Conservation (phyloP, 2,113 vertebrate species). For the Alligator sinensis region DNA sequence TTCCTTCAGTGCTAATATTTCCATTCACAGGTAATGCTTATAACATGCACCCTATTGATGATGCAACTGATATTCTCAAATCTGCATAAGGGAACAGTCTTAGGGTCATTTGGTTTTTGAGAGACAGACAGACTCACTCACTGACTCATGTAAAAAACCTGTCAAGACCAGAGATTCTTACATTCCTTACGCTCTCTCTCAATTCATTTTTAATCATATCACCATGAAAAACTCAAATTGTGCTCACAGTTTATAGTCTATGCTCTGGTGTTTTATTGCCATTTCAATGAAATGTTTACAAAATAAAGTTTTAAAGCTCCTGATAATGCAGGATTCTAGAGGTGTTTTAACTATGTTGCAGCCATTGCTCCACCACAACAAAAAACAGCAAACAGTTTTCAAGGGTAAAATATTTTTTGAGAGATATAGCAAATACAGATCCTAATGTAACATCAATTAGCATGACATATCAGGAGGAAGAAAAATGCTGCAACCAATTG, state of each 20-base stretch:
- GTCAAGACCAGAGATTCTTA: not conserved
- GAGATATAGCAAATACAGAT: not conserved
- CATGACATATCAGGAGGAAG: not conserved
- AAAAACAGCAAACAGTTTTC: not conserved
- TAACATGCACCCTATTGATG: not conserved
- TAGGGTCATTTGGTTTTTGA: not conserved
- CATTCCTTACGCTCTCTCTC: not conserved
- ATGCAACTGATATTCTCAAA: not conserved
- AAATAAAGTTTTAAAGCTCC: not conserved
- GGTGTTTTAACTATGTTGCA: not conserved
- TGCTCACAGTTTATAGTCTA: not conserved
- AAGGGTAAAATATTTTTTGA: rapidly evolving
- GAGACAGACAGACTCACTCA: not conserved
- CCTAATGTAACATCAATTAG: not conserved
- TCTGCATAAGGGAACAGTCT: no score
- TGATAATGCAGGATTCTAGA: not conserved
- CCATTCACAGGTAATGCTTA: not conserved
- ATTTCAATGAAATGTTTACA: not conserved
- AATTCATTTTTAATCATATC: not conserved
- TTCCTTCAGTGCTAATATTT: not conserved
- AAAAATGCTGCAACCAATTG: rapidly evolving
- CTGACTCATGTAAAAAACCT: not conserved
- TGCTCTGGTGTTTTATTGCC: not conserved
- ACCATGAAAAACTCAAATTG: not conserved
- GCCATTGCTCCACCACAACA: not conserved